These are phyloP conservation scores for Euleptes europaea DNA, from an alignment of 2,113 vertebrate species.

Conservation along the genomic window DNA sequence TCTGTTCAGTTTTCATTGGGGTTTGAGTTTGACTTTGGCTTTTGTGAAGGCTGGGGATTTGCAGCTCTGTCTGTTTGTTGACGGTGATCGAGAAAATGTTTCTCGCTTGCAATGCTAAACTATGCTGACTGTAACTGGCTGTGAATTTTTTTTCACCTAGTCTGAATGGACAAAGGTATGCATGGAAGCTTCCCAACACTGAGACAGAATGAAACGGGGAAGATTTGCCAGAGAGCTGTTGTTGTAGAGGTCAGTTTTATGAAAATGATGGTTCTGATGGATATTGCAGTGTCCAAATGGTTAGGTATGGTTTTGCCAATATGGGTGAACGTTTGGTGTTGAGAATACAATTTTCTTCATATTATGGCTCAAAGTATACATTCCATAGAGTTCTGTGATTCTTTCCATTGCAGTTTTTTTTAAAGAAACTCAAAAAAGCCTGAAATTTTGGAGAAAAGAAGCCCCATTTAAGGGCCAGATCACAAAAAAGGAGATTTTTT, in stretches of 20 bases:
- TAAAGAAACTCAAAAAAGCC: not conserved
- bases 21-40: conserved; percentile 16
- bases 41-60: not conserved
- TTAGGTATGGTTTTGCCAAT: conserved; percentile 63
- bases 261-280: conserved; percentile 69
- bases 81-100: not conserved
- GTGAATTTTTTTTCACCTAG: not conserved
- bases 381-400: too few species aligned
- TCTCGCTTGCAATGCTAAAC: conserved; percentile 16
- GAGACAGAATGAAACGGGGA: conserved; percentile 37
- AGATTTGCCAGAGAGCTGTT: not conserved
- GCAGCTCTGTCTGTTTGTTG: not conserved
- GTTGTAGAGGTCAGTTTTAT: conserved; percentile 46
- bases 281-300: conserved; percentile 56
- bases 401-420: too few species aligned
- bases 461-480: not conserved
- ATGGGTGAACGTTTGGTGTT: conserved; percentile 34
- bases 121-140: conserved; percentile 16
- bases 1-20: not conserved
- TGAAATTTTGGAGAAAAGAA: not conserved
- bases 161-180: not conserved
- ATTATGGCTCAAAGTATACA: conserved; percentile 29
- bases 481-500: not conserved
- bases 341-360: conserved; percentile 34
- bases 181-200: not conserved